A percentile compares a stretch with the other conserved stretches of the same genome.
Evolutionary conservation across 37 sponge, comb jelly and placozoan genomes (phyloP).

Genomic region (Spongilla lacustris): DNA sequence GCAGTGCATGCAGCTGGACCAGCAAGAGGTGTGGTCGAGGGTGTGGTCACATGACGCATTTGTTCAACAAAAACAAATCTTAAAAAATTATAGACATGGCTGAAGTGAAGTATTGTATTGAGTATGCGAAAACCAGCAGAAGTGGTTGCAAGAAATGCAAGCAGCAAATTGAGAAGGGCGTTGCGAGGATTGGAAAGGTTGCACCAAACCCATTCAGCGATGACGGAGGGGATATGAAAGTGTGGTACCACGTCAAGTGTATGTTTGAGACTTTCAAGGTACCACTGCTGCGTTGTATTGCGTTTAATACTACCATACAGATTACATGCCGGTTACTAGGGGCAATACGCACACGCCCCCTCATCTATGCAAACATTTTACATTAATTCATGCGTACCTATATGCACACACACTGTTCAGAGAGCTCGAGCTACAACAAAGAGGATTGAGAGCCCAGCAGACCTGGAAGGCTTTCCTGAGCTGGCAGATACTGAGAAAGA

Average conservation of each 20-base stretch:
- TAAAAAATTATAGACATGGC: constrained; percentile 43
- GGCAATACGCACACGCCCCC: no score
- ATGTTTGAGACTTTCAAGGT: constrained; percentile 88
- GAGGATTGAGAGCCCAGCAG: constrained; percentile 91
- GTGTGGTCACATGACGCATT: no score
- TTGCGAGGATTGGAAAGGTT: constrained; percentile 84
- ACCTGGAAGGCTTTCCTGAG: constrained; percentile 87
- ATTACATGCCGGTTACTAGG: no score
- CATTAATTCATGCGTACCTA: no score
- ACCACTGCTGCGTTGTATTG: no score
- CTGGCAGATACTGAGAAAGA: constrained; percentile 85
- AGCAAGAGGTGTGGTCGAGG: no score
- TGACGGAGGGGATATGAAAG: constrained; percentile 93
- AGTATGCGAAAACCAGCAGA: constrained; percentile 93
- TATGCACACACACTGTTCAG: constrained; percentile 7
- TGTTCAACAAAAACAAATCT: no score
- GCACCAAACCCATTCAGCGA: constrained; percentile 94
- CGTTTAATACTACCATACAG: no score
- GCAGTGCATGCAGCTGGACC: no score
- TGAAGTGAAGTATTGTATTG: constrained; percentile 75
- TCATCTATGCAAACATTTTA: no score
- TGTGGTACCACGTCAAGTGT: constrained; percentile 94
- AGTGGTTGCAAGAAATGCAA: constrained; percentile 98
- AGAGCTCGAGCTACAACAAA: constrained; percentile 92
- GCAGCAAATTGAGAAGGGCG: constrained; percentile 84